phyloP scores from a whole-genome alignment of 1,140 invertebrate species.

The Homarus americanus region DNA sequence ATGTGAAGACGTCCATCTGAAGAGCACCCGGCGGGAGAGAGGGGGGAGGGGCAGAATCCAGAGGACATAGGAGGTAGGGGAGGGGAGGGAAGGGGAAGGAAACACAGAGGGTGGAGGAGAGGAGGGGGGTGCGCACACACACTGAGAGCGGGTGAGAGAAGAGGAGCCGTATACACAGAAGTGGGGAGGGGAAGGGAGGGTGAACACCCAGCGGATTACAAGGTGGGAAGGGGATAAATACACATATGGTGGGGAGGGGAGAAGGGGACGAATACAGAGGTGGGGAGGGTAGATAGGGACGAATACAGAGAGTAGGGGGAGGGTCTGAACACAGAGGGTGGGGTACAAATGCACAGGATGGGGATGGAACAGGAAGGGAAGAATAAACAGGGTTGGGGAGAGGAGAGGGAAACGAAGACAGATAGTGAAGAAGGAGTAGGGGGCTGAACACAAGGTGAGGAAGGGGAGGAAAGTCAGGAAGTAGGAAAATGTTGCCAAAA shows the following conservation, averaged over 20 bases:
- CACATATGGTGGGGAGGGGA: background rate
- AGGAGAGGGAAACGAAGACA: background rate
- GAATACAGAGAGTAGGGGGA: too few relatives aligned
- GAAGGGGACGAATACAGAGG: background rate
- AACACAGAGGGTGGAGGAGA: background rate
- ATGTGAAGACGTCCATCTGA: too few relatives aligned
- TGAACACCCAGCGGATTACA: background rate
- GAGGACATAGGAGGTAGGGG: constrained; percentile 8
- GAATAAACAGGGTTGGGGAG: too few relatives aligned
- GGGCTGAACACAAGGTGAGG: background rate
- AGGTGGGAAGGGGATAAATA: constrained; percentile 3
- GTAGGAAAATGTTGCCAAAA: background rate
- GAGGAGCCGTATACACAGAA: too few relatives aligned
- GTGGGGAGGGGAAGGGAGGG: background rate
- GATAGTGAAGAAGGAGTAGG: background rate
- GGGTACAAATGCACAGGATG: background rate
- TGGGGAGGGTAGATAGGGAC: too few relatives aligned
- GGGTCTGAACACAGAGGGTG: background rate
- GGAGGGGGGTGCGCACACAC: too few relatives aligned
- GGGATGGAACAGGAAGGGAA: background rate
- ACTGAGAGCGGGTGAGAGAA: background rate
- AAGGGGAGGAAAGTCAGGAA: background rate
- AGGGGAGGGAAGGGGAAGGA: too few relatives aligned
- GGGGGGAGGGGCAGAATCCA: background rate
- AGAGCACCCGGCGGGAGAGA: background rate